Conservation (phyloP, 2,113 vertebrate species). For the Chionis minor region DNA sequence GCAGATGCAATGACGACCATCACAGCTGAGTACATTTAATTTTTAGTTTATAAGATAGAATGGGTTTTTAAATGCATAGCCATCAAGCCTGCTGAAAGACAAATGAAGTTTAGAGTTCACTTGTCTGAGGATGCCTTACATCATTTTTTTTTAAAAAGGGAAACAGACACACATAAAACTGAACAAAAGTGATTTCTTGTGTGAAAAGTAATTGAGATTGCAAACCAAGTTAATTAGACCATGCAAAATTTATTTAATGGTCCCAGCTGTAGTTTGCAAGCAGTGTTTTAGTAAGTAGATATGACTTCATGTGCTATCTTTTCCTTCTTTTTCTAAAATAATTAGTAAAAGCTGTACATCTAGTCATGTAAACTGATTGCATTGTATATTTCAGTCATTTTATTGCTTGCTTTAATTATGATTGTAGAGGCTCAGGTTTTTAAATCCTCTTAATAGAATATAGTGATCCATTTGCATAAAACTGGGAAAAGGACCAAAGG, state of each 20-base stretch:
- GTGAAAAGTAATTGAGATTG: slow-evolving; percentile 83
- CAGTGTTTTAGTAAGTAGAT: not conserved
- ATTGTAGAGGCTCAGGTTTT: slow-evolving; percentile 53
- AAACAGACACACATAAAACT: slow-evolving; percentile 82
- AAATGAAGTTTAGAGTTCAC: slow-evolving; percentile 95
- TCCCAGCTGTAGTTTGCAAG: slow-evolving; percentile 56
- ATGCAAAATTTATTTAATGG: slow-evolving; percentile 79
- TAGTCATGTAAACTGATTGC: slow-evolving; percentile 21
- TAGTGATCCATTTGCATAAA: slow-evolving; percentile 33
- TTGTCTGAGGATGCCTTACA: slow-evolving; percentile 86
- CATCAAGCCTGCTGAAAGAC: slow-evolving; percentile 96
- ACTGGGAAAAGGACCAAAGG: not conserved
- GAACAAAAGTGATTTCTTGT: slow-evolving; percentile 76
- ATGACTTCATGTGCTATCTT: not conserved
- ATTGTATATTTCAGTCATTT: slow-evolving; percentile 57
- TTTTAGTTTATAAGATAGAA: slow-evolving; percentile 99
- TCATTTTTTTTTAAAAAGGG: slow-evolving; percentile 81
- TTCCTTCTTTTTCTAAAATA: slow-evolving; percentile 26
- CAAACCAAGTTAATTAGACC: slow-evolving; percentile 82
- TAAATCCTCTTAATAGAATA: slow-evolving; percentile 62
- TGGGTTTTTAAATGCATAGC: slow-evolving; percentile 97
- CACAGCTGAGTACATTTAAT: slow-evolving; percentile 99
- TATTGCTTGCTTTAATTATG: slow-evolving; percentile 71
- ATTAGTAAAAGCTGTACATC: slow-evolving; percentile 32
- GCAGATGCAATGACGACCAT: slow-evolving; percentile 93